phyloP scores from a whole-genome alignment of 2,888 invertebrate genomes.

The Microplitis deprimator region DNA sequence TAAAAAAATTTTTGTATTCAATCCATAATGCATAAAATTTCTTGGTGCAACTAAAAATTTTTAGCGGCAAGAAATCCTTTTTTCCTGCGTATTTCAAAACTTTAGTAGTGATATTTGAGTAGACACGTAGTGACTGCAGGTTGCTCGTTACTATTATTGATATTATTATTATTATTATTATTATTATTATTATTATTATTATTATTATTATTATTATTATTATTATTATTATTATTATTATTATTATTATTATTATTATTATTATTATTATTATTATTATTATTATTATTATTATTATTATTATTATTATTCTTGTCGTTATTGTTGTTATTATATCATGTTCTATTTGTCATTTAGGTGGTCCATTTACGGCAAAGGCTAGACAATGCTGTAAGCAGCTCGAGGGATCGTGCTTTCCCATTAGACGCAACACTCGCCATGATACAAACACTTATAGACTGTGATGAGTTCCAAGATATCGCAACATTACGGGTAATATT shows the following conservation, averaged over 20 bases:
- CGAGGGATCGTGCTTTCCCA: constrained; percentile 86
- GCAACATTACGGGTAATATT: constrained; percentile 80
- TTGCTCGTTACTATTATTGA: no score
- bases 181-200: no score
- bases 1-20: no score
- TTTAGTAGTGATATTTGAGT: no score
- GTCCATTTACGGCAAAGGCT: constrained; percentile 89
- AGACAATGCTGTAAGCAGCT: constrained; percentile 90
- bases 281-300: neutral
- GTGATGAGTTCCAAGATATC: constrained; percentile 97
- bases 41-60: no score
- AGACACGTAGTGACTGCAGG: no score
- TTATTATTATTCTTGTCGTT: neutral
- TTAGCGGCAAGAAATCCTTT: no score
- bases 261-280: no score
- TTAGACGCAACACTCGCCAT: constrained; percentile 88
- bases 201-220: neutral
- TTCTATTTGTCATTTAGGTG: constrained; percentile 72
- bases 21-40: no score
- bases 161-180: no score
- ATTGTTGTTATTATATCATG: constrained; percentile 23
- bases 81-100: no score
- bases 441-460: constrained; percentile 94
- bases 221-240: neutral
- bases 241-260: no score